Conservation (phyloP, 1,140 invertebrate species). For the Neuroterus valhalla region DNA sequence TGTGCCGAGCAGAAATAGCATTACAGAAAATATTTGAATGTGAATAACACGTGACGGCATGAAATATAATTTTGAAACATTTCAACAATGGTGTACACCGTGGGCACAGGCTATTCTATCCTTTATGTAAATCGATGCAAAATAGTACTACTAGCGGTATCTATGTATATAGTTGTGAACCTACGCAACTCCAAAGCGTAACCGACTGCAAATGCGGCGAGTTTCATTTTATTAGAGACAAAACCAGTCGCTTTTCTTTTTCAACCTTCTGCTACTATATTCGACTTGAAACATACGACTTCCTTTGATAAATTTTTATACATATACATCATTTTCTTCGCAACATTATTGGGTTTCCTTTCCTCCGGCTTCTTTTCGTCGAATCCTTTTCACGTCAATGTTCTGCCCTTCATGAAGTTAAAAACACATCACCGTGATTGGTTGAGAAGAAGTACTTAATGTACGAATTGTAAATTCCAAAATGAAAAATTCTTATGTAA, state of each 20-base stretch:
- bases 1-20: slow-evolving; percentile 56
- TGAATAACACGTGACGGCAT: slow-evolving; percentile 59
- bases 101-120: slow-evolving; percentile 63
- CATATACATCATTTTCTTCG: too few relatives aligned
- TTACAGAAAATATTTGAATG: slow-evolving; percentile 70
- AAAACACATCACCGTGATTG: too few relatives aligned
- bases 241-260: neutral
- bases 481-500: too few relatives aligned
- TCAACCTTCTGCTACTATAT: neutral
- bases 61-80: slow-evolving; percentile 69
- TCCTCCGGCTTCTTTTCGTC: too few relatives aligned
- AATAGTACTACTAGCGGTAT: slow-evolving; percentile 52
- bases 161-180: neutral
- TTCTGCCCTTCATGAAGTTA: too few relatives aligned
- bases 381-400: too few relatives aligned
- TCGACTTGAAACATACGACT: neutral
- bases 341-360: too few relatives aligned
- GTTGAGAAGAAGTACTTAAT: too few relatives aligned
- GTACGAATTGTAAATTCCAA: too few relatives aligned
- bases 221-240: neutral
- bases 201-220: neutral
- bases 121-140: slow-evolving; percentile 75
- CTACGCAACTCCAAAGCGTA: neutral
- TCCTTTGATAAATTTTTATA: too few relatives aligned
- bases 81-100: slow-evolving; percentile 63